A percentile compares a stretch with the other conserved stretches of the same genome.
These are phyloP conservation scores for Spondyliosoma cantharus DNA, from an alignment of 2,797 vertebrate genomes.

Conservation along the genomic window DNA sequence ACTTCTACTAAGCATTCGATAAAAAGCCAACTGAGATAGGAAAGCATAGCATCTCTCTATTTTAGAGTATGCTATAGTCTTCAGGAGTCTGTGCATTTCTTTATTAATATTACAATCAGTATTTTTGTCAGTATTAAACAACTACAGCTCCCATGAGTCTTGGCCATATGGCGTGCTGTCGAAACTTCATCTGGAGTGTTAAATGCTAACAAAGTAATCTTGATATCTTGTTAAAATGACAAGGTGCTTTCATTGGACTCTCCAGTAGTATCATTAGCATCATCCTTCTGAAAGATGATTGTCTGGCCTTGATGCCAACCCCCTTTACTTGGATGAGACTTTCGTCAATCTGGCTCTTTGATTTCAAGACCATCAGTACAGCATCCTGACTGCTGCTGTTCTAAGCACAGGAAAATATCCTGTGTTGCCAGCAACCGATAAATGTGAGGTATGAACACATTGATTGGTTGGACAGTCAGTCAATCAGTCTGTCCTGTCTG, in stretches of 20 bases:
- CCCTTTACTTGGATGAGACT: constrained; percentile 33
- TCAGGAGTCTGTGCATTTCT: constrained; percentile 8
- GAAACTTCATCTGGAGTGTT: constrained; percentile 9
- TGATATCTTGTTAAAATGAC: constrained; percentile 14
- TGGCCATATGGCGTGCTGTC: constrained; percentile 13
- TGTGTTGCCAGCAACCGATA: constrained; percentile 39
- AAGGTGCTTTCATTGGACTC: not conserved
- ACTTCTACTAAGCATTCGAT: constrained; percentile 19
- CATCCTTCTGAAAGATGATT: constrained; percentile 23
- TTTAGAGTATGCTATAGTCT: constrained; percentile 15
- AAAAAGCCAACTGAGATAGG: constrained; percentile 28
- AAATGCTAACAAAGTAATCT: constrained; percentile 1
- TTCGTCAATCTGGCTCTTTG: constrained; percentile 45
- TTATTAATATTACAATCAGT: constrained; percentile 16
- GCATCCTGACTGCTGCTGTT: constrained; percentile 32
- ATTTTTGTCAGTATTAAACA: constrained; percentile 12
- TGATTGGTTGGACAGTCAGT: constrained; percentile 49
- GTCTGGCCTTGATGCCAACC: not conserved
- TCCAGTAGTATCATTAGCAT: not conserved
- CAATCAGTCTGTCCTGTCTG: constrained; percentile 37
- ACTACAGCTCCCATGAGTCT: constrained; percentile 23
- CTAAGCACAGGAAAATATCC: constrained; percentile 30
- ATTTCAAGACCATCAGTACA: constrained; percentile 38
- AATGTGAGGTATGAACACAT: constrained; percentile 37
- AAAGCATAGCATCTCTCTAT: constrained; percentile 22